phyloP scores from a whole-genome alignment of 2,888 invertebrate species.

The Latheticus oryzae region DNA sequence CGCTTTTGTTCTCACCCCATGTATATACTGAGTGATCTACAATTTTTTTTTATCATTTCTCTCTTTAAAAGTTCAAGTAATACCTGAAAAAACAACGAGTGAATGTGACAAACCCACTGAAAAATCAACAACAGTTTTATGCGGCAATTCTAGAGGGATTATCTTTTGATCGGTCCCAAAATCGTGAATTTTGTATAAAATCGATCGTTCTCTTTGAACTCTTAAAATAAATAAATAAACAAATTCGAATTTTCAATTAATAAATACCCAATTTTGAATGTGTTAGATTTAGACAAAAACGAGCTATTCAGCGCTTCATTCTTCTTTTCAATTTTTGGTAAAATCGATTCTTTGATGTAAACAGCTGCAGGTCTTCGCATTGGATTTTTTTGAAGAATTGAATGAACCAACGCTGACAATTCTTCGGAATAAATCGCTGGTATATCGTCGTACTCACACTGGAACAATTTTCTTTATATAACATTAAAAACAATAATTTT shows the following conservation, averaged over 20 bases:
- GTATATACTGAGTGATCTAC: conserved; percentile 73
- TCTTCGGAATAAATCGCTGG: conserved; percentile 74
- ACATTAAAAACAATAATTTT: conserved; percentile 29
- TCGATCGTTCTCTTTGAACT: conserved; percentile 61
- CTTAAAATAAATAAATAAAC: conserved; percentile 13
- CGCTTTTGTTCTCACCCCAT: conserved; percentile 76
- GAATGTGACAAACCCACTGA: conserved; percentile 71
- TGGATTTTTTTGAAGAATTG: conserved; percentile 74
- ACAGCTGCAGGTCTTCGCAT: conserved; percentile 72
- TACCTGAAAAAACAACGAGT: conserved; percentile 70
- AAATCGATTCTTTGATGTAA: conserved; percentile 69
- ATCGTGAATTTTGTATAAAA: conserved; percentile 70
- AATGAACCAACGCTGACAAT: conserved; percentile 72
- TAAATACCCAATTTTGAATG: conserved; percentile 9
- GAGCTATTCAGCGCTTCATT: neutral
- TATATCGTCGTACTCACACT: conserved; percentile 77
- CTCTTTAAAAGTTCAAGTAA: neutral
- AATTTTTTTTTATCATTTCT: no score
- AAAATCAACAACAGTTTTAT: conserved; percentile 68
- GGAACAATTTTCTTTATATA: no score
- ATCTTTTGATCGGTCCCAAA: conserved; percentile 68
- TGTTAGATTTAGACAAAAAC: neutral
- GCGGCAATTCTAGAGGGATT: conserved; percentile 70
- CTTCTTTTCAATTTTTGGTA: conserved; percentile 64
- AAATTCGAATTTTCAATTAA: conserved; percentile 11